phyloP scores from a whole-genome alignment of 2,113 vertebrate species.

The Butastur rufipennis region DNA sequence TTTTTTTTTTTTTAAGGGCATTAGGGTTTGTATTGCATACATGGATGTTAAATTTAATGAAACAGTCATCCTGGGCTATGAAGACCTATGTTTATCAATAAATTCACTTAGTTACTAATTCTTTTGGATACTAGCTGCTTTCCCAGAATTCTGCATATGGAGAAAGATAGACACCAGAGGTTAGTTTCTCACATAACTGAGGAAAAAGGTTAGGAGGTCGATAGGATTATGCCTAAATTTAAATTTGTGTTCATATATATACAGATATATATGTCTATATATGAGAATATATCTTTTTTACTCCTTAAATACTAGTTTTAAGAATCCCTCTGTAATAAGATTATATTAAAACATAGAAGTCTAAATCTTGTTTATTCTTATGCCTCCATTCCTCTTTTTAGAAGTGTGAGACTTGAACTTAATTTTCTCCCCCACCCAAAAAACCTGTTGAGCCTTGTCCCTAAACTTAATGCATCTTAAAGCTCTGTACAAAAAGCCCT shows the following conservation, averaged over 20 bases:
- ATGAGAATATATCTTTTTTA: background rate
- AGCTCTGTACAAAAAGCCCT: background rate
- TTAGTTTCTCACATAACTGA: background rate
- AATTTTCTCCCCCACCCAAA: background rate
- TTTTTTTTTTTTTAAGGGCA: background rate
- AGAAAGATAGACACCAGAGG: background rate
- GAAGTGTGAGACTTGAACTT: background rate
- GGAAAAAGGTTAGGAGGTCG: fast-evolving
- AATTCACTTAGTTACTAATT: background rate
- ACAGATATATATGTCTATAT: background rate
- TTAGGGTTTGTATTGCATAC: background rate
- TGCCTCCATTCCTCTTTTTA: background rate
- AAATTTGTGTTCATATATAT: background rate
- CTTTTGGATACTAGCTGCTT: background rate
- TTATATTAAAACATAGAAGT: background rate
- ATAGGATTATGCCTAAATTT: background rate
- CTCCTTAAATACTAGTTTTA: background rate
- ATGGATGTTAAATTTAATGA: background rate
- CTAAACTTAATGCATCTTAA: background rate
- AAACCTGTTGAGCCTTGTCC: background rate
- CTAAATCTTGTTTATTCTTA: background rate
- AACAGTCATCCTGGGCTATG: background rate
- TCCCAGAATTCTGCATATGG: background rate
- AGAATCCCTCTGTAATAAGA: background rate
- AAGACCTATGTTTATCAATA: background rate